phyloP scores from a whole-genome alignment of 2,113 vertebrate species.

The Isichthys henryi region DNA sequence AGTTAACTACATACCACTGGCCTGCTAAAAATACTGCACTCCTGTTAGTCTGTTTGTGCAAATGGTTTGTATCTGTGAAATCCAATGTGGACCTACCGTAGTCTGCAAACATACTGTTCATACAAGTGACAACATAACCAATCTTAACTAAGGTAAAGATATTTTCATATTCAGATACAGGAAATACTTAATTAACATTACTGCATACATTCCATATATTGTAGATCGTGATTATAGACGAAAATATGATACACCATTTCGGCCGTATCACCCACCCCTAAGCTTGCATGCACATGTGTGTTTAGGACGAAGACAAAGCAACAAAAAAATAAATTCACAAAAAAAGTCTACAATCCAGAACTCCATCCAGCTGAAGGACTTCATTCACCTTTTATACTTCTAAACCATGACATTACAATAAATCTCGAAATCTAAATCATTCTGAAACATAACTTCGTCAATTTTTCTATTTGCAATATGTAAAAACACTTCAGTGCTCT shows the following conservation, averaged over 20 bases:
- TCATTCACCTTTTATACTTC: not conserved
- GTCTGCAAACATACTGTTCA: not conserved
- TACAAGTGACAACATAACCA: not conserved
- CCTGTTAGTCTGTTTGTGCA: not conserved
- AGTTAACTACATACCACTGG: not conserved
- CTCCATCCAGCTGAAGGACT: not conserved
- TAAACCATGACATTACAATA: not conserved
- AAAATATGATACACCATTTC: not conserved
- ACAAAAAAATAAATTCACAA: not conserved
- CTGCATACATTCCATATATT: not conserved
- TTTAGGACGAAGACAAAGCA: not conserved
- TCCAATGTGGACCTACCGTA: not conserved
- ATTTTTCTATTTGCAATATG: not conserved
- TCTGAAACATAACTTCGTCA: not conserved
- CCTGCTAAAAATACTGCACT: not conserved
- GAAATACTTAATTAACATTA: not conserved
- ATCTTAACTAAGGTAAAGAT: not conserved
- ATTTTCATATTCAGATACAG: not conserved
- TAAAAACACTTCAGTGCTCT: not conserved
- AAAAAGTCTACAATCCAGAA: not conserved
- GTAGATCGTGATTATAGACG: not conserved
- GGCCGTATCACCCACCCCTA: too few relatives aligned
- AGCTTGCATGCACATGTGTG: not conserved
- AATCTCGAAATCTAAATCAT: not conserved
- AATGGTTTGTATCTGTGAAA: not conserved